Base-by-base conservation (phyloP, 37 sponge, comb jelly and placozoan genomes). In the Chondrilla cf. caribensis region DNA sequence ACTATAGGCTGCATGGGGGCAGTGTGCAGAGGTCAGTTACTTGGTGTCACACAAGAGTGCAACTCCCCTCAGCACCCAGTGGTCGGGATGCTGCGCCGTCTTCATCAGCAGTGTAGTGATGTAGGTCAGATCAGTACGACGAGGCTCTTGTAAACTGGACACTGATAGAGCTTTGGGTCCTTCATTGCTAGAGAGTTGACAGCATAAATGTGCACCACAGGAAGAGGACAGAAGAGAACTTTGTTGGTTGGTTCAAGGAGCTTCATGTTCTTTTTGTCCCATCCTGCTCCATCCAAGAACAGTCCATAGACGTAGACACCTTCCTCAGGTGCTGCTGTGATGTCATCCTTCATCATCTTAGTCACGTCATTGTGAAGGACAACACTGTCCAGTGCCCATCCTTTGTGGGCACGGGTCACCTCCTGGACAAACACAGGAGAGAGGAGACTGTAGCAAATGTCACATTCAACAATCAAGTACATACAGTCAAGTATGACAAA, bases 311-410 rank as follows among this genome's bases (percentile, higher is more conserved):
- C 89, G 77, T 99, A 99, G 2, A 99, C 99, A 47, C 99, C 99
- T 65, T 99, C 99, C 32, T 64, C 68, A 25, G 99, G 99, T 1
- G 97, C 76, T 39, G 87, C 62, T 2, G 88, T 92, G 71, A 96
- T 81, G 19, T 99, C 99, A 9, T 99, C 97, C 72, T 90, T 94
- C 85, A 55, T 88, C 91, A 90, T 83, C 70, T 85, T 86, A 22
- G 96, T 96, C 43, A 92, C 87, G 28, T 96, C 97, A 66, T 99
- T 99, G 89, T 92, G 89, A 32, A 99, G 88, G 32, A 94, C 85
- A n/a, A 96, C 99, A 79, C 87, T 87, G 83, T 99, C 99, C 79
- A 99, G 84, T 2, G 99, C 97, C 99, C 99, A 99, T n/a, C 97
- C 99, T 87, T 96, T 99, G 93, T 99, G 99, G 1, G 99, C 99